Evolutionary conservation across 2,113 vertebrate genomes (phyloP), one percentile per base, ranked within the genome.

Genomic region (Corythornis madagascariensis): DNA sequence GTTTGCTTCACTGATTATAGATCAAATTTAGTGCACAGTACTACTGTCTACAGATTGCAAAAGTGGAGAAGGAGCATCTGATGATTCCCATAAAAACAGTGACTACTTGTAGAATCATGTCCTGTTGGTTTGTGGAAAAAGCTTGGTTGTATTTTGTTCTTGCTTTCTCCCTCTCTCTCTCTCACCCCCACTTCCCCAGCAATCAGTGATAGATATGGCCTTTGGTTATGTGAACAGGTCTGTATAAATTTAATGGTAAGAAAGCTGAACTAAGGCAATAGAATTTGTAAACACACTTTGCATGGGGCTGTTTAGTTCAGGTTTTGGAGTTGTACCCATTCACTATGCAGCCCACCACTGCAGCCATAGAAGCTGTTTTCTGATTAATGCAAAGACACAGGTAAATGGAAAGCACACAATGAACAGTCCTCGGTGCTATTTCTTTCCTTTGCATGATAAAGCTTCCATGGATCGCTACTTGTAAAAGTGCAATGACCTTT

Each of bases 1-100:
- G 65, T 88, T 92, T 78, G 33, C 76, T 92, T 89, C 75, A 74
- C 69, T 83, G 79, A 75, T 67, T 91, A 40, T 31, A 86, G 81
- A 81, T 35, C 14, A 29, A 89, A 38, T 93, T 89, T 72, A 88
- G 26, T 78, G 61, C 43, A 72, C 72, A 81, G 53, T 79, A 71
- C 75, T 77, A 71, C 80, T 82, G 55, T 38, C 52, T 78, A 90
- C 25, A 83, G 59, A 85, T 35, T 70, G 81, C 16, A 87, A 13
- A 92, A 93, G 48, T 35, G 28, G 52, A 79, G 60, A 91, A 92
- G 43, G 25, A 74, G 11, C 21, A 16, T 38, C 28, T 84, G 22
- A 70, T 59, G 33, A 76, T 63, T 69, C 21, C 24, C 33, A 67
- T 33, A 24, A 81, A 85, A 83, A 84, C 42, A 59, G 83, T 59